Percentiles rank a stretch among this genome's conserved stretches.
These are phyloP conservation scores for Pocillopora damicornis DNA, from an alignment of 64 coral and sea anemone species.

Conservation along the genomic window DNA sequence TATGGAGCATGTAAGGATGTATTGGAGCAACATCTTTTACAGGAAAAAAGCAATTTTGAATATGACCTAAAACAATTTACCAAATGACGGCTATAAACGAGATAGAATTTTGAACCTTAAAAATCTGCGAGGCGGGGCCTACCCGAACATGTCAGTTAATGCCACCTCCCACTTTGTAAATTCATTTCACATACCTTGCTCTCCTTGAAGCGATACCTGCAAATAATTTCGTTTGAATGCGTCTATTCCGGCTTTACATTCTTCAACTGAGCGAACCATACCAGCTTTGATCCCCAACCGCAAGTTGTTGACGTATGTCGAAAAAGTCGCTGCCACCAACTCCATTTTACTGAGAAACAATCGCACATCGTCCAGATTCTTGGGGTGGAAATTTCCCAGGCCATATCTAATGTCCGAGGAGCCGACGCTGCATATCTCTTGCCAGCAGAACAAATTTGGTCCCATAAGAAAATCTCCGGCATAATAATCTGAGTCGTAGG, in stretches of 20 bases:
- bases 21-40: too few relatives aligned
- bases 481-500: conserved; percentile 87
- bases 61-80: too few relatives aligned
- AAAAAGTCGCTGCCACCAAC: conserved; percentile 22
- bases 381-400: conserved; percentile 10
- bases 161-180: not conserved
- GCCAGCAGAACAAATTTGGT: conserved; percentile 78
- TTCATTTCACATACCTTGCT: conserved; percentile 25
- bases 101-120: too few relatives aligned
- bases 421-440: conserved; percentile 31
- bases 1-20: too few relatives aligned
- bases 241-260: conserved; percentile 48
- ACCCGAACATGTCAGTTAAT: too few relatives aligned
- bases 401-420: not conserved
- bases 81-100: too few relatives aligned
- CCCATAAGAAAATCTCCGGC: conserved; percentile 76
- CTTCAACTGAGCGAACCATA: conserved; percentile 51
- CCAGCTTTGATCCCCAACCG: conserved; percentile 42
- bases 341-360: conserved; percentile 17
- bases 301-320: conserved; percentile 45
- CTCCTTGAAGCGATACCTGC: conserved; percentile 1
- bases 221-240: conserved; percentile 34
- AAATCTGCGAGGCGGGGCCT: too few relatives aligned
- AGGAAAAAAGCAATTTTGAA: too few relatives aligned
- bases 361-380: conserved; percentile 5